Base-by-base conservation (phyloP, 2,888 invertebrate species). In the Thalpophila matura region DNA sequence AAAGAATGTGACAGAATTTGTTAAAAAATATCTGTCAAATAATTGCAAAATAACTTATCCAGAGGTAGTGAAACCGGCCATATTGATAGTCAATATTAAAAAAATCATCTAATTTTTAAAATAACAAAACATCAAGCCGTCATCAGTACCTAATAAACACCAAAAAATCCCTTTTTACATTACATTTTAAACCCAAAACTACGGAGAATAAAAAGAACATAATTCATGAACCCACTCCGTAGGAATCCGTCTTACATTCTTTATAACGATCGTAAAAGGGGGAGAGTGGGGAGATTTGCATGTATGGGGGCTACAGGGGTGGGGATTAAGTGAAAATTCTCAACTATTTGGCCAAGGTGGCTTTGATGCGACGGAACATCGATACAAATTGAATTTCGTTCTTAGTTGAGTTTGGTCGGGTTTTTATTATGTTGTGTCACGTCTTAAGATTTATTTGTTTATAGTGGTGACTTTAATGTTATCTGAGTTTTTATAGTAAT, bases 261-360 rank as follows among this genome's bases (percentile, higher is more conserved):
- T 87, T 86, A 84, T 86, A 87, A 85, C 85, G 86, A 84, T 85
- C 85, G 83, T 86, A 86, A 87, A 87, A 77, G 47, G 56, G 66
- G 79, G 80, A 77, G 65, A 50, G 29, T 26, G 56, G 80, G 83
- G 77, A 77, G 86, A 89, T 91, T 90, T 91, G 89, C 89, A 91
- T 90, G 83, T 81, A 79, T 72, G 81, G 83, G 72, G 42, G 38
- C 7, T 60, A 27, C 60, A 53, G 54, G 73, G 56, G 66, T 53
- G 78, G 75, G 79, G 83, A 83, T 83, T 86, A 84, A 82, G 82
- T 83, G 83, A 79, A 80, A 81, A 81, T 69, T 82, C 69, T 60
- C 73, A 79, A 79, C 77, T 80, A 84, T 80, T 77, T 61, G 61
- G 66, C 66, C 54, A 67, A 66, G 70, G 24, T 58, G 47, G 68